Evolutionary conservation across 2,113 vertebrate species (phyloP).

Genomic region (Ceyx melanurus): DNA sequence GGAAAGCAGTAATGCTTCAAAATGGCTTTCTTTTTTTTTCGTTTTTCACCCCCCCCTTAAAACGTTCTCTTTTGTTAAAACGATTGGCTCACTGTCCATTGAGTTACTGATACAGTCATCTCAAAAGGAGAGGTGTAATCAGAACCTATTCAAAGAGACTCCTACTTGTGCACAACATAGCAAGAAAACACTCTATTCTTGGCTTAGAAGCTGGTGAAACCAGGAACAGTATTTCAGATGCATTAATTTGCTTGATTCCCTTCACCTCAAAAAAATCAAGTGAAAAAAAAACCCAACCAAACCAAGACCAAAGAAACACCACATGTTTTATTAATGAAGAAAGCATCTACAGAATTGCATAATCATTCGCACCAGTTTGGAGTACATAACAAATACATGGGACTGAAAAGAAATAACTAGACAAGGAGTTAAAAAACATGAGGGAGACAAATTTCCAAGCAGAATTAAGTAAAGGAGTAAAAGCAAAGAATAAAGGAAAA

Average conservation of each 20-base stretch:
- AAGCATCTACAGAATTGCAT: slow-evolving; percentile 14
- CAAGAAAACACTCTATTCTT: not conserved
- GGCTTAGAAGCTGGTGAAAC: not conserved
- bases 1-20: not conserved
- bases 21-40: not conserved
- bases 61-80: not conserved
- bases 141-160: not conserved
- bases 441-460: not conserved
- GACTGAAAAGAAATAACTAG: not conserved
- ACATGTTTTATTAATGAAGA: slow-evolving; percentile 53
- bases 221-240: not conserved
- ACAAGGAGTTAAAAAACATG: not conserved
- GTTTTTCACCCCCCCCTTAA: not conserved
- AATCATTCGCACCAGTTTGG: not conserved
- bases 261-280: not conserved
- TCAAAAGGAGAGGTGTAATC: not conserved
- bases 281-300: not conserved
- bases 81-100: not conserved
- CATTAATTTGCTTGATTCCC: not conserved
- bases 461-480: not conserved
- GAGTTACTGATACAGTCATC: not conserved
- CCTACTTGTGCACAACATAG: not conserved
- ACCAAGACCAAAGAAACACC: not conserved
- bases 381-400: not conserved
- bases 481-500: not conserved